A percentile compares a stretch with the other conserved stretches of the same genome.
These are phyloP conservation scores for Oryctes rhinoceros DNA, from an alignment of 1,140 invertebrate genomes.

Conservation along the genomic window DNA sequence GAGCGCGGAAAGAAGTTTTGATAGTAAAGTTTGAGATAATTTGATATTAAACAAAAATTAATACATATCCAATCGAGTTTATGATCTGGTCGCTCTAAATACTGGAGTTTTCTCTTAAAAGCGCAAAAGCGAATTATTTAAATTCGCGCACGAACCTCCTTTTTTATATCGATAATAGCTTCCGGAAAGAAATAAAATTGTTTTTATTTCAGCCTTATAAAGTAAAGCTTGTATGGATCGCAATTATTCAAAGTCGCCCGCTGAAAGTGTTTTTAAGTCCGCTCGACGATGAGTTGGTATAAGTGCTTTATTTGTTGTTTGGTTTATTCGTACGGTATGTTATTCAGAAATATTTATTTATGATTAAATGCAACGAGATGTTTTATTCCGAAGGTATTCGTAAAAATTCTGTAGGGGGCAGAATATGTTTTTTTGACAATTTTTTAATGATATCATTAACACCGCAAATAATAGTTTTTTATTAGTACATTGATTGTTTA, in stretches of 20 bases:
- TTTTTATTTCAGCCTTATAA: conserved; percentile 21
- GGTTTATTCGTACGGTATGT: conserved; percentile 24
- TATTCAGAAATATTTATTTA: background rate
- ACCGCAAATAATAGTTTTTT: no score
- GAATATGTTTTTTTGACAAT: no score
- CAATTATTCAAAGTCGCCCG: conserved; percentile 12
- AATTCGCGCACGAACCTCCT: background rate
- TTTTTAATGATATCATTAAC: no score
- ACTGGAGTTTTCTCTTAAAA: background rate
- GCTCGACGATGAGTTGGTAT: background rate
- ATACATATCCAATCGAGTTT: background rate
- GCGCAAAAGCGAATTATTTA: background rate
- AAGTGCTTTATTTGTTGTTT: background rate
- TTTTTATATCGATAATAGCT: conserved; percentile 24
- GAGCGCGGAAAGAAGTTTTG: conserved; percentile 10
- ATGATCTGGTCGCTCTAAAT: background rate
- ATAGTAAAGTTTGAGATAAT: background rate
- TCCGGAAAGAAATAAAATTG: background rate
- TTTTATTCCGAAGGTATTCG: background rate
- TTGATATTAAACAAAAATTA: background rate
- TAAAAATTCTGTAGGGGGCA: background rate
- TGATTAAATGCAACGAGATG: no score
- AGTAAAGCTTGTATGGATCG: conserved; percentile 5
- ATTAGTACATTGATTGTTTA: no score
- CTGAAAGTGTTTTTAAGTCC: conserved; percentile 1